phyloP scores from a whole-genome alignment of 1,140 invertebrate genomes.

The Tigriopus japonicus region DNA sequence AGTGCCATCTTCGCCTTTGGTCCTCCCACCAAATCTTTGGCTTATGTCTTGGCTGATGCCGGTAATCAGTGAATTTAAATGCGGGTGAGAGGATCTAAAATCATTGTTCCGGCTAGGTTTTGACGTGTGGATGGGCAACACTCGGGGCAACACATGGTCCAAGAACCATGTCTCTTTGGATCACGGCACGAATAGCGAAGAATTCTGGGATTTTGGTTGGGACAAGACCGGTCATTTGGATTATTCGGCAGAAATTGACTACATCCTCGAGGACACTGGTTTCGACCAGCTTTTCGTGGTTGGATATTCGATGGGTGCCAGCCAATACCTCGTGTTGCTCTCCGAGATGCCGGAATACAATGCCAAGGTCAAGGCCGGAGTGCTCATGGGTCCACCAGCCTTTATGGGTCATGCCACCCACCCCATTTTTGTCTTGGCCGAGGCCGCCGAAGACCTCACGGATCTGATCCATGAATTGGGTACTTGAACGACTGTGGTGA shows the following conservation, averaged over 20 bases:
- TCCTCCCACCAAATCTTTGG: conserved; percentile 8
- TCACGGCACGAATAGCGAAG: background rate
- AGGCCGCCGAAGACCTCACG: too few species aligned
- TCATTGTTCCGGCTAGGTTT: conserved; percentile 4
- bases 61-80: too few species aligned
- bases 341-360: conserved; percentile 4
- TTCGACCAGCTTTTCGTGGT: background rate
- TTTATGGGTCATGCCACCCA: background rate
- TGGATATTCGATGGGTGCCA: background rate
- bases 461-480: too few species aligned
- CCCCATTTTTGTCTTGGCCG: too few species aligned
- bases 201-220: conserved; percentile 4
- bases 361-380: background rate
- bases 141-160: conserved; percentile 9
- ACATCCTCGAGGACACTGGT: background rate
- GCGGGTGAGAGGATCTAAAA: too few species aligned
- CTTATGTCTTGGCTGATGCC: conserved; percentile 12
- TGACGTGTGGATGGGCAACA: conserved; percentile 14
- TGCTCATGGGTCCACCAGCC: background rate
- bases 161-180: background rate
- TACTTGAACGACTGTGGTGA: too few species aligned
- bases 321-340: background rate
- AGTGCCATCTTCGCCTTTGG: background rate
- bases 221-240: background rate
- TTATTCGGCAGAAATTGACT: conserved; percentile 3